Base-by-base conservation (phyloP, 1,140 invertebrate species). In the Wiebesia pumilae region DNA sequence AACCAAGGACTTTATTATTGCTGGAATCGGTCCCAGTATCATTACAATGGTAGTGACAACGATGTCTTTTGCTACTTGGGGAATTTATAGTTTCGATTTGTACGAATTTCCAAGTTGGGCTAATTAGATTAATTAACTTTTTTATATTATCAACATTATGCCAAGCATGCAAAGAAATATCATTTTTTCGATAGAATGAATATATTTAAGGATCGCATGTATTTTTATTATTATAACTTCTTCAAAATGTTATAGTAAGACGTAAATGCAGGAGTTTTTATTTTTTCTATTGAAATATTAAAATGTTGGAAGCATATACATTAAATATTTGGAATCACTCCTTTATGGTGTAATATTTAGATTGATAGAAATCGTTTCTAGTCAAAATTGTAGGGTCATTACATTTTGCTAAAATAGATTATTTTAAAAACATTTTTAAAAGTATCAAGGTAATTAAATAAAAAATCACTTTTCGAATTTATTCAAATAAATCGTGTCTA, bases 11-110 rank as follows among this genome's bases (percentile, higher is more conserved):
- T 97, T 98, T 95, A 95, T 96, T 0, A 95, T 97, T 83, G 96
- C 96, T 43, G 97, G 97, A 6, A 95, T 97, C 81, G 95, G 97
- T 0, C 96, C 97, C 67, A 97, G 96, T 89, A 90, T 98, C 3
- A 94, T 97, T 21, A 97, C 96, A 24, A 95, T 97, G 0, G 71
- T 96, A 1, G 90, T 97, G 9, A 94, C 97, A 6, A 95, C 95
- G 88, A 88, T 95, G 0, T 95, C 96, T 62, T 97, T 97, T 90
- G 95, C 97, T 77, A 97, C 96, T 0, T 94, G 95, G 90, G 95
- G 95, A 40, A 90, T 91, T 21, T 91, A 91, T 4, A 91, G 95
- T 3, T 96, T 96, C 88, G 92, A 95, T 84, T 89, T 96, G 0
- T 88, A 95, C 10, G 91, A 92, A 69, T 95, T 95, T 83, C 96